These are phyloP conservation scores for Spinibarbus caldwelli DNA, from an alignment of 2,797 vertebrate species.

Conservation along the genomic window DNA sequence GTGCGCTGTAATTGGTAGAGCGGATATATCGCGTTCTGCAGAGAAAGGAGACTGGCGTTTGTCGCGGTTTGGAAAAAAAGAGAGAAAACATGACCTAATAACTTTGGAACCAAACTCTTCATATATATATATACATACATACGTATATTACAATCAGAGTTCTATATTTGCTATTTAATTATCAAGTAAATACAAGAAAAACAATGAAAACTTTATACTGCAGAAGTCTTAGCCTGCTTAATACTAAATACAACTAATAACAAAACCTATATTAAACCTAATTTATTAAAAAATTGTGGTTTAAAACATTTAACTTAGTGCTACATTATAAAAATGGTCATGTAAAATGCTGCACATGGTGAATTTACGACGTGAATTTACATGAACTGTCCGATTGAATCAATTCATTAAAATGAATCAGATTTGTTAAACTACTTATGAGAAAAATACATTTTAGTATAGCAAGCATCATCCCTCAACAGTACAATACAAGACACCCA, in stretches of 20 bases:
- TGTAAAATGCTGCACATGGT: not conserved
- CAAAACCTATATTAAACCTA: not conserved
- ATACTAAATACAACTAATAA: not conserved
- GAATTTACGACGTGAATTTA: not conserved
- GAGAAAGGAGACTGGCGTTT: no score
- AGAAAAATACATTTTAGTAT: not conserved
- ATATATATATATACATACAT: no score
- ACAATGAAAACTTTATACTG: not conserved
- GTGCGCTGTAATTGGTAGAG: no score
- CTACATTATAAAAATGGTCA: not conserved
- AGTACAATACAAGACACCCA: not conserved
- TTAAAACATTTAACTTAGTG: not conserved
- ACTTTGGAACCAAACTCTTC: no score
- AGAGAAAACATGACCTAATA: no score
- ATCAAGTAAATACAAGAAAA: no score
- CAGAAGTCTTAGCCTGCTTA: not conserved
- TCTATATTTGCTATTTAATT: no score
- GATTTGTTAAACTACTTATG: not conserved
- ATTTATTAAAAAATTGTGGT: not conserved
- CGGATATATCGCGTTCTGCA: no score
- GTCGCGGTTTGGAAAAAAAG: no score
- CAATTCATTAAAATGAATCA: not conserved
- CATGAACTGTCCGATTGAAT: not conserved
- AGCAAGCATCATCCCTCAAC: not conserved
- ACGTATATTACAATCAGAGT: no score